Evolutionary conservation across 2,113 vertebrate genomes (phyloP).

Genomic region (Calonectris borealis): DNA sequence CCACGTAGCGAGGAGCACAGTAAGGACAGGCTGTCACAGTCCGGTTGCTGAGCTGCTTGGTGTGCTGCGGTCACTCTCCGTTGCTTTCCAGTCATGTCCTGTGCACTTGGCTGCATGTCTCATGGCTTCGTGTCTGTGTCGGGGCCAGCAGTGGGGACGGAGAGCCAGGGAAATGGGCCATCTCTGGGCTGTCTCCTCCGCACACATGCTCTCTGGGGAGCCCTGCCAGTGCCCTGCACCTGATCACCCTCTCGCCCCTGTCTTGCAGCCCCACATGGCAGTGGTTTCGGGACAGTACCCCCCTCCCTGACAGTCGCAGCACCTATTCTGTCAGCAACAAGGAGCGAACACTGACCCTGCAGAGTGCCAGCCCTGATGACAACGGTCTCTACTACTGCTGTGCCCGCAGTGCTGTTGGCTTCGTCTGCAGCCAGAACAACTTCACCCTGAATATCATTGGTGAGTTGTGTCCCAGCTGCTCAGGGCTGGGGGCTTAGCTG

Average conservation of each 20-base stretch:
- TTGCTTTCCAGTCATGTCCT: conserved; percentile 41
- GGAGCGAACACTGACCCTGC: conserved; percentile 87
- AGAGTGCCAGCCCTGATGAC: conserved; percentile 80
- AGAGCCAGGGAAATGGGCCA: background rate
- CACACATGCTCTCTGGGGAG: background rate
- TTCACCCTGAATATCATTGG: conserved; percentile 90
- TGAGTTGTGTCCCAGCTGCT: conserved; percentile 33
- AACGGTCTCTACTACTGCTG: conserved; percentile 93
- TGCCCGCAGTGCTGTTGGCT: conserved; percentile 85
- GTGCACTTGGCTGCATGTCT: conserved; percentile 55
- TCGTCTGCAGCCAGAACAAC: conserved; percentile 88
- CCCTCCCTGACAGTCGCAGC: conserved; percentile 73
- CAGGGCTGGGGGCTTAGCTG: background rate
- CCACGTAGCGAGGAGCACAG: conserved; percentile 52
- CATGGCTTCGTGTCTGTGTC: conserved; percentile 50
- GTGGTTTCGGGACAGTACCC: conserved; percentile 86
- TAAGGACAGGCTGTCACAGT: conserved; percentile 47
- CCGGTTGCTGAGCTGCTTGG: conserved; percentile 2
- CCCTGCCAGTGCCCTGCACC: background rate
- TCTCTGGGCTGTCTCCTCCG: conserved; percentile 6
- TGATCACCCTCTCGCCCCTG: background rate
- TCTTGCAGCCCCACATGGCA: conserved; percentile 85
- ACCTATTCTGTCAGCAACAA: conserved; percentile 87
- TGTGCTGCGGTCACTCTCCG: conserved; percentile 45
- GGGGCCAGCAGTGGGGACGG: background rate